Percentiles rank a stretch among this genome's conserved stretches.
Conservation (phyloP, 1,140 invertebrate genomes). For the Orchesella cincta region DNA sequence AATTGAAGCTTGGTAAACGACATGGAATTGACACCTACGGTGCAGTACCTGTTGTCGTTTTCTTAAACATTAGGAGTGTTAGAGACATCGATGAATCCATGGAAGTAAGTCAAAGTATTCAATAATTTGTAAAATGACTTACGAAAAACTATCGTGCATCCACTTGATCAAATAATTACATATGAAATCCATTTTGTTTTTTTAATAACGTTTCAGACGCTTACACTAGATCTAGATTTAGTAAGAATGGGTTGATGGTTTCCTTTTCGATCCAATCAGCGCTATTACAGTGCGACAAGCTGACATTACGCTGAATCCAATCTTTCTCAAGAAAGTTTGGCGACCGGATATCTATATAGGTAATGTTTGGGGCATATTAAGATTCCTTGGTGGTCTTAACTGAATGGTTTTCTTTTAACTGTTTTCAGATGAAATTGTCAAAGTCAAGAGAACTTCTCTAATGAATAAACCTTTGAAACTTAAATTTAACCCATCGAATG, state of each 20-base stretch:
- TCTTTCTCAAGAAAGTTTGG: conserved; percentile 42
- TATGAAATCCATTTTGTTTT: background rate
- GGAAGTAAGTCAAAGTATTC: conserved; percentile 14
- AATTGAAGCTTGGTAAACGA: conserved; percentile 32
- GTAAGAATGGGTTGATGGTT: conserved; percentile 41
- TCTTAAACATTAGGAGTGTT: conserved; percentile 33
- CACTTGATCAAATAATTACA: too few species aligned
- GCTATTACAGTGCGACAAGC: background rate
- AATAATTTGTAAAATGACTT: background rate
- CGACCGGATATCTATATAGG: conserved; percentile 39
- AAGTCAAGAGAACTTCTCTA: conserved; percentile 22
- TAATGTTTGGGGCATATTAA: background rate
- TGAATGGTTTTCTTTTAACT: background rate
- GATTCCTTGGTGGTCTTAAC: too few species aligned
- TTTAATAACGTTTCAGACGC: background rate
- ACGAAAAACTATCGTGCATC: background rate
- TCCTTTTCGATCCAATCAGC: conserved; percentile 31
- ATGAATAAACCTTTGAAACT: conserved; percentile 35
- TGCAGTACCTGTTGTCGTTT: conserved; percentile 35
- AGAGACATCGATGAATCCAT: conserved; percentile 27
- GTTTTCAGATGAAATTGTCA: conserved; percentile 30
- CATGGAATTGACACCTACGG: conserved; percentile 23
- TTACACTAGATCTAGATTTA: conserved; percentile 14
- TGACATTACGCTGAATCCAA: conserved; percentile 36
- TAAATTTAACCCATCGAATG: conserved; percentile 32